phyloP scores from a whole-genome alignment of 2,113 vertebrate genomes.

The Actenoides hombroni region DNA sequence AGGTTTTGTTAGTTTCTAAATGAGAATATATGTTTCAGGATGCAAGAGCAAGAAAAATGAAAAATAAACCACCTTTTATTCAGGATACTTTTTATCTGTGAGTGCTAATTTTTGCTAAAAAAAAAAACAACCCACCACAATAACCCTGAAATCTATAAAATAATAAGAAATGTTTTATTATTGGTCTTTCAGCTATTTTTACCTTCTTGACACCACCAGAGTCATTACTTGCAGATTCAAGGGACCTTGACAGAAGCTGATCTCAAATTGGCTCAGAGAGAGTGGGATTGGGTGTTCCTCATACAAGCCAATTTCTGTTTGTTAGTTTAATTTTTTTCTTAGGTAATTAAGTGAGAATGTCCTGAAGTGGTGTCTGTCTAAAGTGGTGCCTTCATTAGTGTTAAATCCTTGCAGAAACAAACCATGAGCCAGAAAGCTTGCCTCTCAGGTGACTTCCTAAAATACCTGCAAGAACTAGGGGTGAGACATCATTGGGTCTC shows the following conservation, averaged over 20 bases:
- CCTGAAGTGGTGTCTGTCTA: neutral
- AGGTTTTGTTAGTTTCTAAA: neutral
- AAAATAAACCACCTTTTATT: neutral
- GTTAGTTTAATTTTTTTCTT: rapidly evolving
- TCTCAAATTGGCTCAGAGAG: neutral
- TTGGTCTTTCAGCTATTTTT: neutral
- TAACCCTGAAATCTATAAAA: neutral
- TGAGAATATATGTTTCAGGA: neutral
- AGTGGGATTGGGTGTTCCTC: neutral
- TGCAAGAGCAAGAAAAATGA: neutral
- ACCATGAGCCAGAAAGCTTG: neutral
- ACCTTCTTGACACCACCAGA: neutral
- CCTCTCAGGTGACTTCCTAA: neutral
- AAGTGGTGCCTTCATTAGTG: neutral
- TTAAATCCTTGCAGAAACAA: neutral
- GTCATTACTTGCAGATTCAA: neutral
- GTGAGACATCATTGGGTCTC: neutral
- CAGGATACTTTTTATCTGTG: neutral
- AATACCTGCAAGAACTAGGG: neutral
- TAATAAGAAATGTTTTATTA: neutral
- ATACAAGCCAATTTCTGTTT: neutral
- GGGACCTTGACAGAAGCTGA: neutral
- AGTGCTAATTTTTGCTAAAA: neutral
- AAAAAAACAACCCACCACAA: neutral
- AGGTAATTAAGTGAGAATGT: neutral